Base-by-base conservation (phyloP, 2,113 vertebrate species). In the Coracopsis vasa region DNA sequence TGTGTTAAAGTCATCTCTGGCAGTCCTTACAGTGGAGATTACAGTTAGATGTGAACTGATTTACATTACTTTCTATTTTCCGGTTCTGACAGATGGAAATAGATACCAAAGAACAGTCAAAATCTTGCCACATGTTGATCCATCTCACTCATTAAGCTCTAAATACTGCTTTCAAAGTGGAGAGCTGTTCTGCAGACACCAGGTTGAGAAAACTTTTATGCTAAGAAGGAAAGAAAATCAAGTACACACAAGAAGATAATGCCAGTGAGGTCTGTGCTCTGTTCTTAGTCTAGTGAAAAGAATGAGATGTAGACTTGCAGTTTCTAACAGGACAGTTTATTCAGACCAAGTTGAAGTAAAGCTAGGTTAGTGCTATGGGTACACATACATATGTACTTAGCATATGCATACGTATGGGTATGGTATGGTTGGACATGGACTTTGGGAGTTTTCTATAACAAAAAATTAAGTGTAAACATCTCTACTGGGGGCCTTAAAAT, bases 51-150 rank as follows among this genome's bases (percentile, higher is more conserved):
- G 72, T 64, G 56, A 94, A 67, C 50, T 93, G 80, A 95, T 92
- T 86, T 88, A 93, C 88, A 48, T 93, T 91, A 87, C 70, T 89
- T 93, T 86, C 74, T 94, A 74, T 95, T 93, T 94, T 95, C 65
- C 87, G 80, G 66, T 79, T 79, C 82, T 82, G 92, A 80, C 67
- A 91, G 80, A 96, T 88, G 81, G 91, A 94, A 97, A 96, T 24
- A 88, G 78, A 96, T 81, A 94, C 64, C 44, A 71, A 94, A 64
- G 73, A 87, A 74, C 51, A 94, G 74, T 90, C 58, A 77, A 95
- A 60, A 88, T 47, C 48, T 83, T 51, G 41, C 62, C 69, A 85
- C 69, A 79, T 93, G 69, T 83, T 95, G 84, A 95, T 86, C 69
- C 90, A 28, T 88, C 73, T 92, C 88, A 91, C 64, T 93, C 87